These are phyloP conservation scores for Sebastes hubbsi DNA, from an alignment of 2,797 vertebrate genomes.

Conservation along the genomic window DNA sequence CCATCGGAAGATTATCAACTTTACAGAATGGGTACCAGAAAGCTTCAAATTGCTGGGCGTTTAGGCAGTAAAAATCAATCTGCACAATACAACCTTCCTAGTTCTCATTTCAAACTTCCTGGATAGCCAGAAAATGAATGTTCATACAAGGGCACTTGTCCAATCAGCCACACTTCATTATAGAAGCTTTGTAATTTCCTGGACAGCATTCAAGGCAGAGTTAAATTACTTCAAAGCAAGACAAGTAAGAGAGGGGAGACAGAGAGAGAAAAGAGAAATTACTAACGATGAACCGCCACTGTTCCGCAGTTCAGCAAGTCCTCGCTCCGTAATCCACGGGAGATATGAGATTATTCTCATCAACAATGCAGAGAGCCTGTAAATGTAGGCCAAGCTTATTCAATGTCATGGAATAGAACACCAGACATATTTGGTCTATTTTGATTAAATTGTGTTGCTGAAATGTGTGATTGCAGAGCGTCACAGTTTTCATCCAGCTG, in stretches of 20 bases:
- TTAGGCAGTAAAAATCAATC: slow-evolving; percentile 40
- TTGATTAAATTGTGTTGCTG: slow-evolving; percentile 25
- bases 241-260: slow-evolving; percentile 32
- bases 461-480: slow-evolving; percentile 22
- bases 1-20: slow-evolving; percentile 29
- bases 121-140: slow-evolving; percentile 50
- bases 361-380: slow-evolving; percentile 53
- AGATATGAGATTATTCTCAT: slow-evolving; percentile 71
- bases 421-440: slow-evolving; percentile 8
- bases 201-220: slow-evolving; percentile 54
- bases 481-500: background rate
- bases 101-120: slow-evolving; percentile 37
- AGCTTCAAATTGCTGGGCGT: slow-evolving; percentile 25
- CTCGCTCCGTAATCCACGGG: slow-evolving; percentile 64
- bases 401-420: slow-evolving; percentile 38
- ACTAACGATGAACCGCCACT: slow-evolving; percentile 32
- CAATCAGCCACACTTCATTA: slow-evolving; percentile 71
- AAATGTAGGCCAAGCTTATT: slow-evolving; percentile 70
- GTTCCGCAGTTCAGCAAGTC: slow-evolving; percentile 60
- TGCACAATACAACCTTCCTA: slow-evolving; percentile 30
- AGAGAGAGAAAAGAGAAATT: slow-evolving; percentile 14
- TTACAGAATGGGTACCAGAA: slow-evolving; percentile 19
- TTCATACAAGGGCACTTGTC: slow-evolving; percentile 58
- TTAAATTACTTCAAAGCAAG: slow-evolving; percentile 68
- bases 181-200: slow-evolving; percentile 67